These are phyloP conservation scores for Chionodraco myersi DNA, from an alignment of 2,113 vertebrate species.

Conservation along the genomic window DNA sequence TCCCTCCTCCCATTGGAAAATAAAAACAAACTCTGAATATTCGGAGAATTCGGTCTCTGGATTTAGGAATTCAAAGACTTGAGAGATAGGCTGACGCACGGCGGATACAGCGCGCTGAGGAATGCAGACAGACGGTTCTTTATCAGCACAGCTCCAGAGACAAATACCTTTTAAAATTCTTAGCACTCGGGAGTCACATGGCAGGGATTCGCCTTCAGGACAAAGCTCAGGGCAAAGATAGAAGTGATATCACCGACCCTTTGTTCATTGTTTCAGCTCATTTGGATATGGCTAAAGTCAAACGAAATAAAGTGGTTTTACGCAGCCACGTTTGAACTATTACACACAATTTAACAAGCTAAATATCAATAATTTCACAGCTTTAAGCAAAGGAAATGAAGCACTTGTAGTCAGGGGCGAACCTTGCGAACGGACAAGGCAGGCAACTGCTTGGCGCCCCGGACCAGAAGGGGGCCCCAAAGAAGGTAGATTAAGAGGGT, in stretches of 20 bases:
- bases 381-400: background rate
- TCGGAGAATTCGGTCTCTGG: background rate
- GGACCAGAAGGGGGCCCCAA: no score
- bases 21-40: background rate
- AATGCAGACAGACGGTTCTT: conserved; percentile 61
- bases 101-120: conserved; percentile 12
- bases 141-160: conserved; percentile 26
- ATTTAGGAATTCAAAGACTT: conserved; percentile 43
- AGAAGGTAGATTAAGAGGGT: no score
- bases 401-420: background rate
- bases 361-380: background rate
- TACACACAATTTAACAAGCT: background rate
- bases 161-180: conserved; percentile 17
- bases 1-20: background rate
- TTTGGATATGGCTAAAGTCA: background rate
- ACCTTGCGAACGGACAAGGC: no score
- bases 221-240: no score
- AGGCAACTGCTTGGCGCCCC: no score
- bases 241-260: background rate
- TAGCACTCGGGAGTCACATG: conserved; percentile 1
- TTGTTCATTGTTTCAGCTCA: background rate
- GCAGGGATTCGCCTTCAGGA: background rate
- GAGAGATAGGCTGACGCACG: background rate
- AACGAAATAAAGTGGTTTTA: background rate
- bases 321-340: background rate